Evolutionary conservation across 2,888 invertebrate genomes (phyloP).

Genomic region (Sphaerophoria taeniata): DNA sequence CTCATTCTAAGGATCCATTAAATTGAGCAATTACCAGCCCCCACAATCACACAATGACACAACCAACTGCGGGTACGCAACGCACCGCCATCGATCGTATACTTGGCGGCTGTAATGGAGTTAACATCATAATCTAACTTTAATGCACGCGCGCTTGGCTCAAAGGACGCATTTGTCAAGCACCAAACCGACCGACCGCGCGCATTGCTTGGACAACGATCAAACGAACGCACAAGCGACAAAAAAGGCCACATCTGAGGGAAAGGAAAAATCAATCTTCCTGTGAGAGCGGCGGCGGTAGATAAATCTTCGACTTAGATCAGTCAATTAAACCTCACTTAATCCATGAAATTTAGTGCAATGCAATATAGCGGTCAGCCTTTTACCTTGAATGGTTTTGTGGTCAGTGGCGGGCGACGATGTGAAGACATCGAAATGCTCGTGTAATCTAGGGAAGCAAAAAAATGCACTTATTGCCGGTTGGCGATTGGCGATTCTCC

Average conservation of each 20-base stretch:
- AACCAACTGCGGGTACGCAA: conserved; percentile 45
- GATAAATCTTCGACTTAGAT: conserved; percentile 75
- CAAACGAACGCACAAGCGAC: conserved; percentile 52
- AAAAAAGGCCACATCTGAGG: conserved; percentile 21
- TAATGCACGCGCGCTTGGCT: conserved; percentile 68
- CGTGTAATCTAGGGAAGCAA: conserved; percentile 66
- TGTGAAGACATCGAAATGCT: conserved; percentile 18
- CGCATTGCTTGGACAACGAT: conserved; percentile 15
- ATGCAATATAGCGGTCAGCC: conserved; percentile 44
- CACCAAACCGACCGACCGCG: neutral
- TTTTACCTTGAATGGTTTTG: conserved; percentile 13
- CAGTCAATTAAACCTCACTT: conserved; percentile 74
- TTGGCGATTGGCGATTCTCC: neutral
- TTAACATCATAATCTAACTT: conserved; percentile 74
- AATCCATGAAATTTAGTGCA: conserved; percentile 73
- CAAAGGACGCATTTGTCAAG: conserved; percentile 66
- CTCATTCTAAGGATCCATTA: conserved; percentile 69
- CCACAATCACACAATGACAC: conserved; percentile 72
- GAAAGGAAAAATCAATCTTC: conserved; percentile 68
- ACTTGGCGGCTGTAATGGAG: conserved; percentile 56
- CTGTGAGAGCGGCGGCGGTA: conserved; percentile 62
- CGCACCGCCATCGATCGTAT: too few species aligned
- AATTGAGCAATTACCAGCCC: conserved; percentile 75
- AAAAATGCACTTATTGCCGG: conserved; percentile 69
- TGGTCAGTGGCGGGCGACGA: too few species aligned